A percentile compares a stretch with the other conserved stretches of the same genome.
phyloP scores from a whole-genome alignment of 2,888 invertebrate genomes.

The Plutella xylostella region DNA sequence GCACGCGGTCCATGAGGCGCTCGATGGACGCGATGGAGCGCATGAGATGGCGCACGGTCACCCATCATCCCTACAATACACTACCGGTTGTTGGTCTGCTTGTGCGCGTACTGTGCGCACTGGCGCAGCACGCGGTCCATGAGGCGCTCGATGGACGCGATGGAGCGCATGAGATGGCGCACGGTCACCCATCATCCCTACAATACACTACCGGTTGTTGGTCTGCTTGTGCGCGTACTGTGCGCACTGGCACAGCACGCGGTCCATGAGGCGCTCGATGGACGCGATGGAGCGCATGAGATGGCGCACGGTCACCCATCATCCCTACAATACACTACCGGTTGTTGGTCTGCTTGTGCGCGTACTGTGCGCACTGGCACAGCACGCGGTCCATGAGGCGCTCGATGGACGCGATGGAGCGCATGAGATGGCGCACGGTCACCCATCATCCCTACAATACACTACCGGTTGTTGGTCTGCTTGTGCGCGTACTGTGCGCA shows the following conservation, averaged over 20 bases:
- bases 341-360: slow-evolving; percentile 15
- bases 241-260: slow-evolving; percentile 47
- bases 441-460: no score
- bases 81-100: no score
- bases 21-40: slow-evolving; percentile 47
- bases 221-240: not conserved
- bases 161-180: slow-evolving; percentile 48
- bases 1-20: slow-evolving; percentile 10
- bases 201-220: no score
- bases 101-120: slow-evolving; percentile 8
- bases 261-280: slow-evolving; percentile 57
- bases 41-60: slow-evolving; percentile 50
- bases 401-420: slow-evolving; percentile 47
- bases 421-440: slow-evolving; percentile 49
- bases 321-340: no score
- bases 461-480: slow-evolving; percentile 37
- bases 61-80: no score
- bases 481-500: slow-evolving; percentile 20
- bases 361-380: slow-evolving; percentile 16
- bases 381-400: slow-evolving; percentile 11
- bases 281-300: slow-evolving; percentile 55
- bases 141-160: slow-evolving; percentile 35
- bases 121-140: slow-evolving; percentile 11
- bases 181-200: no score
- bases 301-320: slow-evolving; percentile 42